These are phyloP conservation scores for Melinopterus prodromus DNA, from an alignment of 2,888 invertebrate genomes.

Conservation along the genomic window DNA sequence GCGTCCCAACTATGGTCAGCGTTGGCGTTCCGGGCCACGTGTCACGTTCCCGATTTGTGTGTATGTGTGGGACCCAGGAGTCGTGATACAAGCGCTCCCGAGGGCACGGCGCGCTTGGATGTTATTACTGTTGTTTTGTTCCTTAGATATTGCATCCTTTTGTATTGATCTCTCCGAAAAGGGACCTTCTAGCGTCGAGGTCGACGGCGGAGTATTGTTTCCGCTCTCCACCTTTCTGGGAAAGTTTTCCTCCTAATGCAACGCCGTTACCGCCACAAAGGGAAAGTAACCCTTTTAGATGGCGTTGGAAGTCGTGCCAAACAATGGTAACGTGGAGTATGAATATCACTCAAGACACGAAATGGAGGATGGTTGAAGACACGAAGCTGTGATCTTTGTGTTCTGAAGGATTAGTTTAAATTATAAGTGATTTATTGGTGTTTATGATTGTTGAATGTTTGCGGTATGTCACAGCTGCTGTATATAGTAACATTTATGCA, in stretches of 20 bases:
- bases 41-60: slow-evolving; percentile 60
- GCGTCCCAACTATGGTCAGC: slow-evolving; percentile 52
- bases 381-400: background rate
- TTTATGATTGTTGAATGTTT: too few relatives aligned
- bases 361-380: background rate
- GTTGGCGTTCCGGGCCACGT: slow-evolving; percentile 47
- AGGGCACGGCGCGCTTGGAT: slow-evolving; percentile 55
- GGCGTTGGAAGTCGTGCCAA: background rate
- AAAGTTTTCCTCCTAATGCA: background rate
- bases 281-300: slow-evolving; percentile 4
- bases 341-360: background rate
- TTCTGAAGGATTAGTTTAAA: background rate
- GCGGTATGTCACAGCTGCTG: too few relatives aligned
- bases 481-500: too few relatives aligned
- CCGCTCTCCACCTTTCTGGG: background rate
- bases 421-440: too few relatives aligned
- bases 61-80: slow-evolving; percentile 40
- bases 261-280: background rate
- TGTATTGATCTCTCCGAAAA: slow-evolving; percentile 41
- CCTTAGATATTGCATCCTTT: slow-evolving; percentile 52
- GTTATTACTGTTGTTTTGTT: slow-evolving; percentile 60
- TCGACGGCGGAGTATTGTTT: background rate
- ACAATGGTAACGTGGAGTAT: background rate
- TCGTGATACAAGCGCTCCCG: slow-evolving; percentile 55
- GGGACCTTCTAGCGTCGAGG: slow-evolving; percentile 25